These are phyloP conservation scores for Allygus modestus DNA, from an alignment of 2,888 invertebrate species.

Conservation along the genomic window DNA sequence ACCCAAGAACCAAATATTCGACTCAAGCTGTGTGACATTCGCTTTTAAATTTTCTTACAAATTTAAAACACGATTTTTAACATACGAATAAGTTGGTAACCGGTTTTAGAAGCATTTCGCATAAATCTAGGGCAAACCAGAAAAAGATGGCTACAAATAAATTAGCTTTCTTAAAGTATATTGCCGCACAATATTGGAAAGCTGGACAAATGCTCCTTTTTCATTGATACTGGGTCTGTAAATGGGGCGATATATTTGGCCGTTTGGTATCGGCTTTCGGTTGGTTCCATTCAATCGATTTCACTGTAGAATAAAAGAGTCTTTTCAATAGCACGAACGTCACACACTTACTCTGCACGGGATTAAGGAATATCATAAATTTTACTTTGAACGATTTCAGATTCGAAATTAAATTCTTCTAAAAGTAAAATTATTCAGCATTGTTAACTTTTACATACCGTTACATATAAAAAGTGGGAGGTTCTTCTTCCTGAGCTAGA, in stretches of 20 bases:
- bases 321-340: neutral
- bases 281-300: constrained; percentile 19
- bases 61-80: too few relatives aligned
- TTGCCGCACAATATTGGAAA: constrained; percentile 27
- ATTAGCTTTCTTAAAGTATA: constrained; percentile 30
- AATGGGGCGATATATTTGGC: constrained; percentile 30
- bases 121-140: neutral
- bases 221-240: constrained; percentile 45
- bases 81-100: too few relatives aligned
- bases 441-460: too few relatives aligned
- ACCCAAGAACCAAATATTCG: too few relatives aligned
- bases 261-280: constrained; percentile 37
- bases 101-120: too few relatives aligned
- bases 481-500: too few relatives aligned
- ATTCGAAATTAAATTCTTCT: too few relatives aligned
- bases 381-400: neutral
- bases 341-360: neutral
- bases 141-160: neutral
- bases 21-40: too few relatives aligned
- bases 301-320: neutral
- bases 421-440: too few relatives aligned
- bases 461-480: too few relatives aligned
- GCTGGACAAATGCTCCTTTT: constrained; percentile 44
- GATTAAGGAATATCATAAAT: neutral
- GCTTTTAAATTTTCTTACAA: too few relatives aligned